These are phyloP conservation scores for Caranx melampygus DNA, from an alignment of 2,113 vertebrate genomes.

Conservation along the genomic window DNA sequence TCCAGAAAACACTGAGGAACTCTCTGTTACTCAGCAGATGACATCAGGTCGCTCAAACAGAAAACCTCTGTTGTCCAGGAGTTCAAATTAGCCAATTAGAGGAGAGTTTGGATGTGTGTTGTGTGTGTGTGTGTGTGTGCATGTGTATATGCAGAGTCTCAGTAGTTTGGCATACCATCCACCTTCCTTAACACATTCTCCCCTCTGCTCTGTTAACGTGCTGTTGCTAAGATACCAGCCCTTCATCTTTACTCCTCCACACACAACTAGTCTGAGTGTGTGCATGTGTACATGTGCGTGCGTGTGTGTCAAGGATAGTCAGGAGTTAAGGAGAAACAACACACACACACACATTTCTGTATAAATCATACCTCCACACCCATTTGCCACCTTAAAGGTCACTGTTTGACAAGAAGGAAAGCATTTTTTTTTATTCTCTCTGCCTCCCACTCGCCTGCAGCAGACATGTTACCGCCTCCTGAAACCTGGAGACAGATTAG, in stretches of 20 bases:
- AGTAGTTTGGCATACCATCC: conserved; percentile 56
- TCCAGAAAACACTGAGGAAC: conserved; percentile 6
- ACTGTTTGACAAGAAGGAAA: conserved; percentile 35
- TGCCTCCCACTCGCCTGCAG: conserved; percentile 21
- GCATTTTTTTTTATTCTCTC: neutral
- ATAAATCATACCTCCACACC: conserved; percentile 47
- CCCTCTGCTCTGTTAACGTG: conserved; percentile 67
- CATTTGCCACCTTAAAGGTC: conserved; percentile 47
- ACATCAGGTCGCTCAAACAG: conserved; percentile 7
- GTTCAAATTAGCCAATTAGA: conserved; percentile 38
- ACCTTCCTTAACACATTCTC: conserved; percentile 61
- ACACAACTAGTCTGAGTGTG: conserved; percentile 19
- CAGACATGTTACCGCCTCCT: conserved; percentile 6
- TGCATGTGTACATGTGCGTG: conserved; percentile 33
- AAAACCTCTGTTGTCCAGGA: conserved; percentile 14
- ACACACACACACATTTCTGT: conserved; percentile 13
- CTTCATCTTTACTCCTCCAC: conserved; percentile 68
- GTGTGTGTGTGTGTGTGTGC: conserved; percentile 19
- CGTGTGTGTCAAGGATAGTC: neutral
- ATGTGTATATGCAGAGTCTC: conserved; percentile 6
- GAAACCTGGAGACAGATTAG: conserved; percentile 38
- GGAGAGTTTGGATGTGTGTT: neutral
- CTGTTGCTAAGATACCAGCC: conserved; percentile 79
- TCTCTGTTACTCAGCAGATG: neutral
- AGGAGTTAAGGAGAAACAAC: neutral